Evolutionary conservation across 2,113 vertebrate species (phyloP).

Genomic region (Felis catus): DNA sequence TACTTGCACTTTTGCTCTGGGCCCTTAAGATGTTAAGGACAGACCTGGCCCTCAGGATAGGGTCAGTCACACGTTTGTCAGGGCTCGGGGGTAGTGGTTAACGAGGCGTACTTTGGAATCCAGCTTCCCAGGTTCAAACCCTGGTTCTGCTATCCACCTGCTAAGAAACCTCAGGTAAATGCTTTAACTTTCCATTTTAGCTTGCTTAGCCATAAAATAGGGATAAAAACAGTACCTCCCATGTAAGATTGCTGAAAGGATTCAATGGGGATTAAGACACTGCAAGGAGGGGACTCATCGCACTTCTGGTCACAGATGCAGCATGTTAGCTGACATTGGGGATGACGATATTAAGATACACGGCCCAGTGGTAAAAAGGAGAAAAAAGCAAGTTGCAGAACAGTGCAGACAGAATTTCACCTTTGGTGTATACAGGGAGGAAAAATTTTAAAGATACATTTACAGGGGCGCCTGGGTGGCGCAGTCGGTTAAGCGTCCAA

Average conservation of each 20-base stretch:
- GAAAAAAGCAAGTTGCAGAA: neutral
- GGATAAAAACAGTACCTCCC: neutral
- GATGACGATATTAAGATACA: too few relatives aligned
- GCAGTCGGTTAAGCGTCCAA: too few relatives aligned
- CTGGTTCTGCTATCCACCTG: neutral
- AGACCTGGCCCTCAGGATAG: neutral
- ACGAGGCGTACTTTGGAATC: neutral
- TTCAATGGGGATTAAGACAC: neutral
- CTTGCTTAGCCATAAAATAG: neutral
- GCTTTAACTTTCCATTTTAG: neutral
- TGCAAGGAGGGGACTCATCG: neutral
- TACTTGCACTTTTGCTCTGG: neutral
- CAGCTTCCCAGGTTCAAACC: neutral
- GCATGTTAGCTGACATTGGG: neutral
- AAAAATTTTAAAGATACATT: neutral
- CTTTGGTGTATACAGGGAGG: neutral
- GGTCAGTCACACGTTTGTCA: neutral
- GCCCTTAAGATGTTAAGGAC: neutral
- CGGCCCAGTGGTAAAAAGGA: neutral
- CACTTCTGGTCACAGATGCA: neutral
- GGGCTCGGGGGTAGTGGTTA: neutral
- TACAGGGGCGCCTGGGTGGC: too few relatives aligned
- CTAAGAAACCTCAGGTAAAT: neutral
- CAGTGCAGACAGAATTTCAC: neutral
- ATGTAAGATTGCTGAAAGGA: neutral